Base-by-base conservation (phyloP, 2,113 vertebrate species). In the Etia nguti region DNA sequence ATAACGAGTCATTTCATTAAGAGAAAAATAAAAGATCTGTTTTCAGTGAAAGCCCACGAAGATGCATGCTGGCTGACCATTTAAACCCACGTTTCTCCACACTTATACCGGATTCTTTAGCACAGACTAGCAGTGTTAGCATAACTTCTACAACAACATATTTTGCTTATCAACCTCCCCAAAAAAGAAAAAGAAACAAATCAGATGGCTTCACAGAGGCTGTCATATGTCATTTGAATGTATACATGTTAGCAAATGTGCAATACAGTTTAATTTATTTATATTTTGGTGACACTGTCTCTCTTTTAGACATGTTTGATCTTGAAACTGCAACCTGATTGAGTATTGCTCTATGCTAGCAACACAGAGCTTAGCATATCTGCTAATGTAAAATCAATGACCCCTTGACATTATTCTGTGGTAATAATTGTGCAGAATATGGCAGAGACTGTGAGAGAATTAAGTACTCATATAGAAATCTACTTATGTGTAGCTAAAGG, bases 11-110 rank as follows among this genome's bases (percentile, higher is more conserved):
- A 93, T 93, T 93, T 86, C 90, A 83, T 92, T 92, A 41, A 90
- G 92, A 88, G 56, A 55, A 82, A 85, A 70, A 48, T n/a, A 77
- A 88, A 83, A 86, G 3, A 11, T 41, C 15, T 31, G 26, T 79
- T 70, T 20, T 93, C 82, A 93, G 90, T 86, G 90, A 92, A 94
- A 91, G 88, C 75, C 88, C 60, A 90, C 46, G 90, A 79, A 90
- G 88, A 80, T 12, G 59, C 91, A 94, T 92, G 92, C 93, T 93
- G 91, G 91, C 91, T 79, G 83, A 60, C 15, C 6, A 15, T 26
- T 54, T 87, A 79, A 80, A 86, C 56, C 57, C 41, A 50, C 3
- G 1, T 77, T 77, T 29, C 54, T 80, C 16, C 54, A 77, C 6
- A 48, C 83, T 83, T 89, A 88, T 38, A 81, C 88, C 79, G 91